Conservation (phyloP, 2,888 invertebrate species). For the Nemotelus pantherinus region DNA sequence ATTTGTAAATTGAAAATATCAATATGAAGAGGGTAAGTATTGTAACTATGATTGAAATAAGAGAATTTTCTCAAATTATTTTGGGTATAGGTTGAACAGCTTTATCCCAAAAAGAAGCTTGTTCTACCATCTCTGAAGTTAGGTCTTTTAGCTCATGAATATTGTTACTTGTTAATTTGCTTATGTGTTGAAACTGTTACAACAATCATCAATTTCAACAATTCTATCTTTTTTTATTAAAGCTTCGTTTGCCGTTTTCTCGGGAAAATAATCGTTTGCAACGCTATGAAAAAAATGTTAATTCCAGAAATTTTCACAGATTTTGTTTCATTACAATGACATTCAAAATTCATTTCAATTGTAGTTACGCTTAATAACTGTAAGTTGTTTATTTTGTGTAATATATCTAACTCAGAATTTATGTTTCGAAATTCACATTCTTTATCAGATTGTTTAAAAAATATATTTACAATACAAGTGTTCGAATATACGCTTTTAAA, state of each 20-base stretch:
- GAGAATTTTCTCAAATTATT: background rate
- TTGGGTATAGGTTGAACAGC: background rate
- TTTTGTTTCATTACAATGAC: conserved; percentile 1
- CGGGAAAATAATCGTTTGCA: conserved; percentile 1
- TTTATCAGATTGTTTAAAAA: conserved; percentile 4
- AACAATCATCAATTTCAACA: conserved; percentile 6
- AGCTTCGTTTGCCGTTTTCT: background rate
- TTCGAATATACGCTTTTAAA: background rate
- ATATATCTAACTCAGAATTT: conserved; percentile 6
- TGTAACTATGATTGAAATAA: background rate
- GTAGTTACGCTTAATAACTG: background rate
- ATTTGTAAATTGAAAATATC: background rate
- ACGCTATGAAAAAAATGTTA: background rate
- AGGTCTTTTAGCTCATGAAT: conserved; percentile 17
- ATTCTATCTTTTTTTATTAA: background rate
- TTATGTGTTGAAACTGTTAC: background rate
- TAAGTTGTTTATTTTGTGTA: conserved; percentile 16
- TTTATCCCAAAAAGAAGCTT: background rate
- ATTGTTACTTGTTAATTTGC: background rate
- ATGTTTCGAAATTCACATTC: background rate
- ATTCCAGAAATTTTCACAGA: background rate
- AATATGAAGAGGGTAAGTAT: background rate
- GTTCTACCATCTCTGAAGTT: background rate
- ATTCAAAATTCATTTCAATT: conserved; percentile 1
- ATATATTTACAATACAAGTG: background rate